phyloP scores from a whole-genome alignment of 2,888 invertebrate species.

The Stenichneumon culpator region DNA sequence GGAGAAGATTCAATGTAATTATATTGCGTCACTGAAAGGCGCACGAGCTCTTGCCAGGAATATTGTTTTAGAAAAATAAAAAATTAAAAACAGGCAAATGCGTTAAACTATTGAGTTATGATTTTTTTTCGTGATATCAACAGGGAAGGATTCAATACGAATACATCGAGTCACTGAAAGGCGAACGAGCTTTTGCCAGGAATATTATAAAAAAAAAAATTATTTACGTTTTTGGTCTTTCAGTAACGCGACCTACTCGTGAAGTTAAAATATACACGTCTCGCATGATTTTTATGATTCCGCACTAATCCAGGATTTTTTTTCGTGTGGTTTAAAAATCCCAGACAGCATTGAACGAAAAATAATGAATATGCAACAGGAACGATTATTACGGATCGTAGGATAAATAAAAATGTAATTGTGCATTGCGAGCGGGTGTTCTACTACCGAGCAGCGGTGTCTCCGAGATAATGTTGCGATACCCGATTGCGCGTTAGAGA shows the following conservation, averaged over 20 bases:
- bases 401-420: conserved; percentile 72
- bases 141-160: neutral
- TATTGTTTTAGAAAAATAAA: conserved; percentile 36
- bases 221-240: neutral
- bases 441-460: conserved; percentile 75
- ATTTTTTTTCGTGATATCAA: conserved; percentile 5
- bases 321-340: neutral
- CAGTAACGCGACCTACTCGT: conserved; percentile 10
- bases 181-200: neutral
- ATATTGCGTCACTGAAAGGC: conserved; percentile 7
- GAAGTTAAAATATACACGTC: neutral
- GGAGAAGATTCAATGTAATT: neutral
- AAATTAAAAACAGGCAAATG: conserved; percentile 69
- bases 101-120: conserved; percentile 54
- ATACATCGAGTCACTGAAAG: conserved; percentile 4
- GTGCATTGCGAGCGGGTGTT: conserved; percentile 82
- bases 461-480: conserved; percentile 10
- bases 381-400: conserved; percentile 6
- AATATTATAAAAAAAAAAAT: conserved; percentile 30
- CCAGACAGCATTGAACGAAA: conserved; percentile 5
- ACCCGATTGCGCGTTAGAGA: neutral
- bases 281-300: conserved; percentile 9
- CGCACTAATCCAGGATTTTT: conserved; percentile 12
- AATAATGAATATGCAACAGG: conserved; percentile 47
- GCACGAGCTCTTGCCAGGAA: neutral